Conservation (phyloP, 2,888 invertebrate species). For the Lysandra coridon region DNA sequence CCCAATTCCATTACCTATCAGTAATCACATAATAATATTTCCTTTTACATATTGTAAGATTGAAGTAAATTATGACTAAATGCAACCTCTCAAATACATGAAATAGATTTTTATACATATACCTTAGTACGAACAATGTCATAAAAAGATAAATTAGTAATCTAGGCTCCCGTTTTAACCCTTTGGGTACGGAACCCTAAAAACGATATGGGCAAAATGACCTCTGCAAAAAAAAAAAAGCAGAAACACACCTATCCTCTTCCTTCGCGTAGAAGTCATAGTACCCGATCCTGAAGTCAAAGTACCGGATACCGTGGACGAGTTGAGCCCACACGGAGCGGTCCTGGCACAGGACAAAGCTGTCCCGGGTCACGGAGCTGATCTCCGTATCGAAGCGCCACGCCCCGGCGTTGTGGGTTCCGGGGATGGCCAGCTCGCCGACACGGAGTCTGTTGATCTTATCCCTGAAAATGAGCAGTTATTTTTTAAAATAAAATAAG, state of each 20-base stretch:
- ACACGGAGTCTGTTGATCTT: conserved; percentile 65
- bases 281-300: conserved; percentile 90
- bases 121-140: too few relatives aligned
- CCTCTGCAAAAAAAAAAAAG: not conserved
- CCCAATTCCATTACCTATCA: too few relatives aligned
- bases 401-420: conserved; percentile 80
- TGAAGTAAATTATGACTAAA: too few relatives aligned
- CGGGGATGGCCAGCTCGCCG: conserved; percentile 71
- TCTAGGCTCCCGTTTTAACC: too few relatives aligned
- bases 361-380: conserved; percentile 63
- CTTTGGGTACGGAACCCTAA: too few relatives aligned
- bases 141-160: too few relatives aligned
- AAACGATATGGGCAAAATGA: too few relatives aligned
- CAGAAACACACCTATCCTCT: conserved; percentile 60
- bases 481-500: too few relatives aligned
- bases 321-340: conserved; percentile 90
- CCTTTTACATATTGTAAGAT: too few relatives aligned
- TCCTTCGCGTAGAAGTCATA: conserved; percentile 67
- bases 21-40: too few relatives aligned
- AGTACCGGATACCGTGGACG: conserved; percentile 90
- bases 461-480: conserved; percentile 47
- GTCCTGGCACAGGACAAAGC: conserved; percentile 83
- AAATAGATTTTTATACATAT: too few relatives aligned
- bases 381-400: conserved; percentile 75
- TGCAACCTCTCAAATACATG: too few relatives aligned